A percentile compares a stretch with the other conserved stretches of the same genome.
Conservation (phyloP, 1,140 invertebrate genomes). For the Tetraneura akinire region DNA sequence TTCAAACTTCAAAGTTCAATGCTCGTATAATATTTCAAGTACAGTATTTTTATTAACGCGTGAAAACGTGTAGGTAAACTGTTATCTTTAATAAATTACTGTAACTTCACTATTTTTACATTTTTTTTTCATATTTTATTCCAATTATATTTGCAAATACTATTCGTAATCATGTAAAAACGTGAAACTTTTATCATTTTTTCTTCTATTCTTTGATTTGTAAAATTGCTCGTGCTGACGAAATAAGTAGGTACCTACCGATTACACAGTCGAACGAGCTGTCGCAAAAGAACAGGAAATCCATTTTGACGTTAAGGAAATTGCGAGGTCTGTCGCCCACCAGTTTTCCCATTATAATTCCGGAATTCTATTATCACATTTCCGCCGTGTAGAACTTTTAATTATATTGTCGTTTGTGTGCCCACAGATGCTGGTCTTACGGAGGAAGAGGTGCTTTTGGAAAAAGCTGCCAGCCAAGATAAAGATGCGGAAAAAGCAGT, state of each 20-base stretch:
- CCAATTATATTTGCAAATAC: neutral
- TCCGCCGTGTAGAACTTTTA: neutral
- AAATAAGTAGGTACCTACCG: slow-evolving; percentile 43
- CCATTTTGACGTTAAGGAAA: slow-evolving; percentile 24
- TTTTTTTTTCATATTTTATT: no score
- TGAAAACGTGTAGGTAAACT: no score
- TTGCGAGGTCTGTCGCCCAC: slow-evolving; percentile 8
- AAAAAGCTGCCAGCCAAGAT: slow-evolving; percentile 74
- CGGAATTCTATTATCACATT: slow-evolving; percentile 31
- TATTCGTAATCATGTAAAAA: neutral
- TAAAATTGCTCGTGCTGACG: neutral
- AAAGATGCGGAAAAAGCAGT: slow-evolving; percentile 71
- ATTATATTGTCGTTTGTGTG: slow-evolving; percentile 30
- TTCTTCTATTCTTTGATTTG: neutral
- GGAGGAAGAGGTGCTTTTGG: slow-evolving; percentile 84
- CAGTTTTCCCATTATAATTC: neutral
- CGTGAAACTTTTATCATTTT: neutral
- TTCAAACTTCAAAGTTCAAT: neutral
- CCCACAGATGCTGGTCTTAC: slow-evolving; percentile 74
- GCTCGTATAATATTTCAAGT: no score
- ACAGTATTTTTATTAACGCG: no score
- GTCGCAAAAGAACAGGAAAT: slow-evolving; percentile 29
- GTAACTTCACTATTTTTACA: no score
- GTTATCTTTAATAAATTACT: no score
- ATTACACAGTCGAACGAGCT: slow-evolving; percentile 33